These are phyloP conservation scores for Brachyptera putata DNA, from an alignment of 2,888 invertebrate species.

Conservation along the genomic window DNA sequence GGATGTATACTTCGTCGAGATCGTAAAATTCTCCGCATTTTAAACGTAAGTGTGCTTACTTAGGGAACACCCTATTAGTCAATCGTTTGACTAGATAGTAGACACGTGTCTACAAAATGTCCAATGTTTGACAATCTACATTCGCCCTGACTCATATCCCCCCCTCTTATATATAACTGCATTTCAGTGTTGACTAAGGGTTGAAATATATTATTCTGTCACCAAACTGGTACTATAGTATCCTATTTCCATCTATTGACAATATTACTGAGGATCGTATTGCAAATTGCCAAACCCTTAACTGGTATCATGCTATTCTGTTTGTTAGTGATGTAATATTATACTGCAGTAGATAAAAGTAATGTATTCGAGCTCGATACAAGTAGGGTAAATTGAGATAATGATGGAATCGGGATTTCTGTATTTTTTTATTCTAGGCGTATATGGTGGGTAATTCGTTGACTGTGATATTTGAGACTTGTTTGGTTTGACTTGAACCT, in stretches of 20 bases:
- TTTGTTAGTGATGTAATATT: no score
- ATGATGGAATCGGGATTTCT: no score
- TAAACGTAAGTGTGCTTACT: neutral
- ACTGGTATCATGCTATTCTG: no score
- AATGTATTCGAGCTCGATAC: no score
- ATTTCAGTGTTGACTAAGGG: constrained; percentile 21
- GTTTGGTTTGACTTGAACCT: no score
- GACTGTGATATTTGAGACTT: no score
- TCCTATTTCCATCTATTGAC: constrained; percentile 8
- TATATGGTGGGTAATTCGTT: no score
- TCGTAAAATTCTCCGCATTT: constrained; percentile 11
- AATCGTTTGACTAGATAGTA: neutral
- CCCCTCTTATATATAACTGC: neutral
- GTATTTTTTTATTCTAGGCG: no score
- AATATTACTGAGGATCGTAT: neutral
- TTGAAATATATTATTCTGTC: constrained; percentile 8
- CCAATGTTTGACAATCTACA: neutral
- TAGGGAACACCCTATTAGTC: neutral
- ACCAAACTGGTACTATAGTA: constrained; percentile 5
- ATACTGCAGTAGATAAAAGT: no score
- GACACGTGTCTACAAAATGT: constrained; percentile 10
- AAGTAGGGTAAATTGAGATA: no score
- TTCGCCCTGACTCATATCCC: constrained; percentile 10
- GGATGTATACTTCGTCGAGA: neutral
- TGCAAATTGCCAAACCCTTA: constrained; percentile 18